Evolutionary conservation across 2,113 vertebrate genomes (phyloP).

Genomic region (Microcebus lehilahytsara): DNA sequence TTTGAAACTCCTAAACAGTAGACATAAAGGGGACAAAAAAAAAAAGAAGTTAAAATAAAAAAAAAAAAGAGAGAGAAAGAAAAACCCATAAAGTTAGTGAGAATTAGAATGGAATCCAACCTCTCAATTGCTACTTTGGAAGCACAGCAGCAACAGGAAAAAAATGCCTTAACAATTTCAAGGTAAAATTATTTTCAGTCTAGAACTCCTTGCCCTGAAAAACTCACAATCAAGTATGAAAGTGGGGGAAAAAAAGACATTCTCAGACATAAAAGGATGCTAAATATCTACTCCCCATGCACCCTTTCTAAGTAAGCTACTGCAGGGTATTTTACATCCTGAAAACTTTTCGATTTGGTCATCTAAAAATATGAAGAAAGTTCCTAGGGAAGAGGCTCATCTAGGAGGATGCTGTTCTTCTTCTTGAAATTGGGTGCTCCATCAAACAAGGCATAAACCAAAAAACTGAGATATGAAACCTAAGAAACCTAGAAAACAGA

Average conservation of each 20-base stretch:
- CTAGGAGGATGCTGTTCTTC: neutral
- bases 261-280: constrained; percentile 2
- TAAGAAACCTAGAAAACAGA: neutral
- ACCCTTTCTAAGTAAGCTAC: neutral
- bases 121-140: neutral
- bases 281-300: neutral
- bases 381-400: neutral
- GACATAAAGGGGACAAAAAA: neutral
- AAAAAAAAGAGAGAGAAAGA: neutral
- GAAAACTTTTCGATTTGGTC: constrained; percentile 22
- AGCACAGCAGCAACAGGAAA: neutral
- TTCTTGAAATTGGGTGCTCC: neutral
- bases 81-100: neutral
- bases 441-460: neutral
- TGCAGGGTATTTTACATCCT: neutral
- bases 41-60: too few relatives aligned
- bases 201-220: neutral
- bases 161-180: neutral
- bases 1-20: constrained; percentile 8
- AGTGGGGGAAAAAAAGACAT: neutral
- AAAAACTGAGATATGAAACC: neutral
- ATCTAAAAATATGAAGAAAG: constrained; percentile 40
- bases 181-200: neutral
- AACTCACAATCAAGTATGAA: neutral
- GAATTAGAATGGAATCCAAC: neutral